Evolutionary conservation across 2,113 vertebrate species (phyloP).

Genomic region (Tonatia bakeri): DNA sequence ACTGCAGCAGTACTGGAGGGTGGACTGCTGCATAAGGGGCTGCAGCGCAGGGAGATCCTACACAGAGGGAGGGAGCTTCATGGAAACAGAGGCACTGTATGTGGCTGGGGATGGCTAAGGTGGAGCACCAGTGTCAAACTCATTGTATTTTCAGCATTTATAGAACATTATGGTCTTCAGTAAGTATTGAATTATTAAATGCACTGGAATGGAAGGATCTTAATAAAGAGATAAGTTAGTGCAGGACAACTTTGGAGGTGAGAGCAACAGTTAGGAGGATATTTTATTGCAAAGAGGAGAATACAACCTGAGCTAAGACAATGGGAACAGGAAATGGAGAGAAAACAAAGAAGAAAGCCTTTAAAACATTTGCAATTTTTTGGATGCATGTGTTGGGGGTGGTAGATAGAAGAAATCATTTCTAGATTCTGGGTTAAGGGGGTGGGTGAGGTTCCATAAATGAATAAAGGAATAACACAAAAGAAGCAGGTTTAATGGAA

Average conservation of each 20-base stretch:
- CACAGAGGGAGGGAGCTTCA: background rate
- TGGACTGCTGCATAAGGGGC: fast-evolving
- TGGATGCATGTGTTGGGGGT: background rate
- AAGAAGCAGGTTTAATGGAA: background rate
- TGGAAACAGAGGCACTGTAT: background rate
- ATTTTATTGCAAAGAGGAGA: background rate
- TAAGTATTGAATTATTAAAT: background rate
- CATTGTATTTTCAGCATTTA: background rate
- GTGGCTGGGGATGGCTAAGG: no score
- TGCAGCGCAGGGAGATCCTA: background rate
- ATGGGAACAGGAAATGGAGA: background rate
- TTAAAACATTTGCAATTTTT: background rate
- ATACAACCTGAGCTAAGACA: background rate
- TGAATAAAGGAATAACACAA: background rate
- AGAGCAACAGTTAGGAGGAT: background rate
- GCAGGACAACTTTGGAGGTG: background rate
- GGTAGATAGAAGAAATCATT: background rate
- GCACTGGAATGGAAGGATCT: background rate
- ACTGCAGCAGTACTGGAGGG: background rate
- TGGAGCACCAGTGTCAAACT: fast-evolving
- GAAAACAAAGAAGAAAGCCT: background rate
- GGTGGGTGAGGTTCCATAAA: background rate
- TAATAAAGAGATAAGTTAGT: background rate
- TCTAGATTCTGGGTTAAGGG: background rate
- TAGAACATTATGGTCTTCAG: background rate